These are phyloP conservation scores for Triops longicaudatus DNA, from an alignment of 1,140 invertebrate genomes.

Conservation along the genomic window DNA sequence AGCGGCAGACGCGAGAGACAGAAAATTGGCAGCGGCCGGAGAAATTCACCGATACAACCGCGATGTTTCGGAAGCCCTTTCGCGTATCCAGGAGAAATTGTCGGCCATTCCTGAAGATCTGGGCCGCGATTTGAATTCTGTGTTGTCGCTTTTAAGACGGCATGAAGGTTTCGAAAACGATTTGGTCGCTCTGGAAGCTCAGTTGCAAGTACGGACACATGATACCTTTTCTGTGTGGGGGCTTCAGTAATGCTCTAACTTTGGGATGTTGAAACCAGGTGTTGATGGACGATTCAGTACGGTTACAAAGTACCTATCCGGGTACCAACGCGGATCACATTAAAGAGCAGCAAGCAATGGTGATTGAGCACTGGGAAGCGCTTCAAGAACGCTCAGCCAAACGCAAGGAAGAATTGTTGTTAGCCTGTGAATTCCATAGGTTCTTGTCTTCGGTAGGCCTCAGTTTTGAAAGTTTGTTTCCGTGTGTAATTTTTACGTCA, in stretches of 20 bases:
- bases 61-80: conserved; percentile 85
- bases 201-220: conserved; percentile 62
- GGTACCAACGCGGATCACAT: conserved; percentile 86
- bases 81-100: conserved; percentile 80
- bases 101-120: conserved; percentile 72
- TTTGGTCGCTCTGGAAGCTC: conserved; percentile 82
- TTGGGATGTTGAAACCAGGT: conserved; percentile 43
- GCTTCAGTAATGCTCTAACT: not conserved
- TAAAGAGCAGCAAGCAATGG: conserved; percentile 61
- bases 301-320: conserved; percentile 80
- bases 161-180: conserved; percentile 95
- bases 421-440: conserved; percentile 78
- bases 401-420: conserved; percentile 69
- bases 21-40: conserved; percentile 79
- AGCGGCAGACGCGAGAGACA: conserved; percentile 72
- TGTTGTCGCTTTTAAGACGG: conserved; percentile 67
- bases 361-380: conserved; percentile 77
- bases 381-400: conserved; percentile 71
- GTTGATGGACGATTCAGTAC: conserved; percentile 80
- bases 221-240: too few relatives aligned
- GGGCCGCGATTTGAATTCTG: conserved; percentile 80
- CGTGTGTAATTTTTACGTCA: too few relatives aligned
- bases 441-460: conserved; percentile 72
- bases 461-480: conserved; percentile 29
- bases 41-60: conserved; percentile 95